phyloP scores from a whole-genome alignment of 2,113 vertebrate genomes.

The Aegypius monachus region DNA sequence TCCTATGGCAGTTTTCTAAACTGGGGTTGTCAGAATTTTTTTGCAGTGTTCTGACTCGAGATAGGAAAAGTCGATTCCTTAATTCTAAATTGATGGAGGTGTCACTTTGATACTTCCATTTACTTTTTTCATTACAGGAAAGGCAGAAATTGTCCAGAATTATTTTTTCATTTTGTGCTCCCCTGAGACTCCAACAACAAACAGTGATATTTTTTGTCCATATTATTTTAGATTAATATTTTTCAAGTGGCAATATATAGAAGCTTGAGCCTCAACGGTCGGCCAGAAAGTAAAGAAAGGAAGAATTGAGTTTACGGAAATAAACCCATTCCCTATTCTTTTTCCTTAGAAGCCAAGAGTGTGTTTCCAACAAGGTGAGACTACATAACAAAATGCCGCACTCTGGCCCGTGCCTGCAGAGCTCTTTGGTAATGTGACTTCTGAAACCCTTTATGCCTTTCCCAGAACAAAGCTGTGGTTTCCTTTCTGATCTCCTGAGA shows the following conservation, averaged over 20 bases:
- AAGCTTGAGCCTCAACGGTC: neutral
- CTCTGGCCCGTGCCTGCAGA: constrained; percentile 9
- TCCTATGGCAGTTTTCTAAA: neutral
- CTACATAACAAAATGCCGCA: constrained; percentile 27
- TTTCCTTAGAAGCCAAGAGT: neutral
- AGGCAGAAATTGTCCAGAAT: constrained; percentile 6
- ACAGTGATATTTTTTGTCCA: neutral
- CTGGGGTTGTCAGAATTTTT: constrained; percentile 33
- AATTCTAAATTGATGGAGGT: constrained; percentile 39
- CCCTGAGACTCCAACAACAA: neutral
- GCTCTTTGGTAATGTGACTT: constrained; percentile 18
- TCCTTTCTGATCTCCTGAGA: constrained; percentile 11
- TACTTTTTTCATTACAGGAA: constrained; percentile 37
- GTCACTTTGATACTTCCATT: constrained; percentile 21
- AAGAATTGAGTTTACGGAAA: neutral
- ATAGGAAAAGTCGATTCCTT: constrained; percentile 24
- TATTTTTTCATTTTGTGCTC: neutral
- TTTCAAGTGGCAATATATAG: neutral
- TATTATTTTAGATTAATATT: neutral
- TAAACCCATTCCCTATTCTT: neutral
- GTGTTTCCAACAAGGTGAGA: neutral
- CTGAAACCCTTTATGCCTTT: neutral
- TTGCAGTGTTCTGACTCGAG: neutral
- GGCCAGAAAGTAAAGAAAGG: neutral
- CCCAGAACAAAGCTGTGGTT: neutral